Evolutionary conservation across 2,888 invertebrate genomes (phyloP).

Genomic region (Protophormia terraenovae): DNA sequence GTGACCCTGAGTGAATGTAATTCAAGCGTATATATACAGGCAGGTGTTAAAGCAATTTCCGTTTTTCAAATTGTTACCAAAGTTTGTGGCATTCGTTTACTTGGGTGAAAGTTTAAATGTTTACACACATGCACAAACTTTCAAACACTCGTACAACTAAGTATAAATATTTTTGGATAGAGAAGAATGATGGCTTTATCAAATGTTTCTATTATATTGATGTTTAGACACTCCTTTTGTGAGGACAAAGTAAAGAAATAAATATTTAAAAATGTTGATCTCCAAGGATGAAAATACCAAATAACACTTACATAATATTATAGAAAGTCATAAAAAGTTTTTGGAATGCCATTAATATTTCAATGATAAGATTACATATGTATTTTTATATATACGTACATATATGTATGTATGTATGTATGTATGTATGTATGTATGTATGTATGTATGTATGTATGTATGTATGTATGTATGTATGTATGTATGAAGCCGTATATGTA

Average conservation of each 20-base stretch:
- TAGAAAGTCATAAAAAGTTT: not conserved
- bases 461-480: too few species aligned
- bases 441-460: not conserved
- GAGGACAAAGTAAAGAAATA: not conserved
- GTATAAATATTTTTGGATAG: not conserved
- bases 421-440: too few species aligned
- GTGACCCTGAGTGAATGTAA: not conserved
- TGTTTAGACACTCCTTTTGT: not conserved
- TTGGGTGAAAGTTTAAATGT: slow-evolving; percentile 21
- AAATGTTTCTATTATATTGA: not conserved
- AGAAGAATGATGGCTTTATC: not conserved
- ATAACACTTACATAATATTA: not conserved
- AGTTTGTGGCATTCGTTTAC: slow-evolving; percentile 32
- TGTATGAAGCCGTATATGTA: too few species aligned
- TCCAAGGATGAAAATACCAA: not conserved
- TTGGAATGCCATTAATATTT: not conserved
- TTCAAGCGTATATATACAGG: not conserved
- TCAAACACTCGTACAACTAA: not conserved
- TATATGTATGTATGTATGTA: not conserved
- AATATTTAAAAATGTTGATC: not conserved
- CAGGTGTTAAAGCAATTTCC: slow-evolving; percentile 59
- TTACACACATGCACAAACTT: not conserved
- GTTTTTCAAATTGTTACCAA: slow-evolving; percentile 47
- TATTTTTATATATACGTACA: too few species aligned
- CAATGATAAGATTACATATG: not conserved